Percentiles rank a stretch among this genome's conserved stretches.
Conservation (phyloP, 1,140 invertebrate species). For the Agraylea sexmaculata region DNA sequence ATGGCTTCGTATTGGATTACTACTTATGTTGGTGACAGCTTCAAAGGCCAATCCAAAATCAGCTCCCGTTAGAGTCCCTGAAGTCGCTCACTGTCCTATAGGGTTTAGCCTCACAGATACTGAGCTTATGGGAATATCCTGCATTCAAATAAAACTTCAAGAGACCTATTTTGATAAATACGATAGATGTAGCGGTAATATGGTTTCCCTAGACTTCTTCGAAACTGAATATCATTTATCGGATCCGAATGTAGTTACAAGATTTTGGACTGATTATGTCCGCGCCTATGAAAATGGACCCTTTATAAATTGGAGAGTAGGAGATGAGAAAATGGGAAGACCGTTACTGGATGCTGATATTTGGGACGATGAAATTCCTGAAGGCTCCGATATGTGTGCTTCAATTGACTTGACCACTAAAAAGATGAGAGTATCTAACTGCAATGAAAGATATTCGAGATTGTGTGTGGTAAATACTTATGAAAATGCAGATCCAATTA, state of each 20-base stretch:
- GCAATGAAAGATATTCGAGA: slow-evolving; percentile 29
- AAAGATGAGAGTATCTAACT: slow-evolving; percentile 28
- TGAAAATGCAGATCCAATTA: slow-evolving; percentile 16
- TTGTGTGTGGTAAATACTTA: slow-evolving; percentile 33
- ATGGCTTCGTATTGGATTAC: no score
- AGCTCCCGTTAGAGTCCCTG: no score
- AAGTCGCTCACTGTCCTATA: slow-evolving; percentile 11
- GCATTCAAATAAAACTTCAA: slow-evolving; percentile 27
- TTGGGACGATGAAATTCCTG: slow-evolving; percentile 13
- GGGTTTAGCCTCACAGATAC: slow-evolving; percentile 8
- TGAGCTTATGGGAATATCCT: slow-evolving; percentile 9
- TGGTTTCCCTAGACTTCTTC: slow-evolving; percentile 24
- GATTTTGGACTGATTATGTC: slow-evolving; percentile 33
- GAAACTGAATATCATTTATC: slow-evolving; percentile 25
- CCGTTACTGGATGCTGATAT: neutral
- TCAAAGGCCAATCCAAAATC: no score
- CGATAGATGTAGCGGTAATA: slow-evolving; percentile 29
- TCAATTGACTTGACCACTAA: slow-evolving; percentile 20
- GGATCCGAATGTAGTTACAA: slow-evolving; percentile 21
- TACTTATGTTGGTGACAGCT: no score
- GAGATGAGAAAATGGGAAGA: slow-evolving; percentile 17
- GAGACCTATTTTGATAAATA: slow-evolving; percentile 28
- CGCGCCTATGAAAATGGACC: slow-evolving; percentile 31
- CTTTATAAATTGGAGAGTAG: slow-evolving; percentile 30
- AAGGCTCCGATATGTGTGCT: slow-evolving; percentile 23